These are phyloP conservation scores for Phyllostomus hastatus DNA, from an alignment of 2,113 vertebrate genomes.

Conservation along the genomic window DNA sequence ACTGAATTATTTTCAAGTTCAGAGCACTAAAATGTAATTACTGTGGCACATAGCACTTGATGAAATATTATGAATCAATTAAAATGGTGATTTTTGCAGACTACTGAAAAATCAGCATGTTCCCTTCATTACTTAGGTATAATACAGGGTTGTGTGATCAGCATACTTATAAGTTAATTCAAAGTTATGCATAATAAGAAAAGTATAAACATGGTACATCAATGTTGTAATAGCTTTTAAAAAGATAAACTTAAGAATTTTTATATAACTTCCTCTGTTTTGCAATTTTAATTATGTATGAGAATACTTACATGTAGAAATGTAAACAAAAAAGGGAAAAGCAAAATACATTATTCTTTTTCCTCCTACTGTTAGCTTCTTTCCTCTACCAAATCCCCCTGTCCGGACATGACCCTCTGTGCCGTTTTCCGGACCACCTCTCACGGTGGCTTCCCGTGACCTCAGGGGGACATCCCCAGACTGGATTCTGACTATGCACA, in stretches of 20 bases:
- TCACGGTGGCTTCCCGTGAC: neutral
- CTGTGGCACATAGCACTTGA: conserved; percentile 54
- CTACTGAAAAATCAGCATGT: conserved; percentile 60
- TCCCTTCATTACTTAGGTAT: conserved; percentile 58
- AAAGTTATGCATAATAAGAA: conserved; percentile 25
- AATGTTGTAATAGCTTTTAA: neutral
- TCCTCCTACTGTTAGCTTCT: neutral
- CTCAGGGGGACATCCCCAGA: neutral
- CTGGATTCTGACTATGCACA: neutral
- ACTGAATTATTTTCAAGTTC: conserved; percentile 62
- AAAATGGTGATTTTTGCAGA: conserved; percentile 68
- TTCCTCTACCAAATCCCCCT: neutral
- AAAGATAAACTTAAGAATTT: conserved; percentile 12
- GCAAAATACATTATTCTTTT: neutral
- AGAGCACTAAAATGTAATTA: conserved; percentile 67
- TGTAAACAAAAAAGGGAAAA: neutral
- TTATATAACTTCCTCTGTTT: neutral
- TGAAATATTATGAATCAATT: conserved; percentile 72
- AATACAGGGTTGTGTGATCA: conserved; percentile 46
- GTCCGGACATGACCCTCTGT: neutral
- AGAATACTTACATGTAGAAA: neutral
- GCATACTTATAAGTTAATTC: conserved; percentile 54
- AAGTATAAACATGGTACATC: conserved; percentile 20
- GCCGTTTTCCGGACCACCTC: neutral
- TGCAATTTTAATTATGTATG: neutral